Base-by-base conservation (phyloP, 1,140 invertebrate genomes). In the Panulirus ornatus region DNA sequence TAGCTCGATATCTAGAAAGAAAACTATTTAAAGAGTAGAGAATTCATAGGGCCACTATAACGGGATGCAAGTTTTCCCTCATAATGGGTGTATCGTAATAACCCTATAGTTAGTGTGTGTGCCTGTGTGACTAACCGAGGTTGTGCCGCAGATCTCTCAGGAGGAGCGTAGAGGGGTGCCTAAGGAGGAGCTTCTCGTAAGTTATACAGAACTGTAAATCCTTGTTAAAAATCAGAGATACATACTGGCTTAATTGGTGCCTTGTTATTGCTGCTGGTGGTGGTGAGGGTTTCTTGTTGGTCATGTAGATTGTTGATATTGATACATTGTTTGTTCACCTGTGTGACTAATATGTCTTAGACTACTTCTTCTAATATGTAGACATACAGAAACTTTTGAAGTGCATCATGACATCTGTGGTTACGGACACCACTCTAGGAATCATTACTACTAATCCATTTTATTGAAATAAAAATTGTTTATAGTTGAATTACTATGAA, bases 111-210 rank as follows among this genome's bases (percentile, higher is more conserved):
- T 63, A 83, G 87, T 83, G 79, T 42, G 85, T 76, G 88, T 58
- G 88, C 40, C 30, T 78, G 82, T 63, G 71, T 78, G 88, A 84
- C 88, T 90, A 84, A 90, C 88, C 88, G 42, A 36, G 83, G 82
- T 90, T 90, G 88, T 88, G 84, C 91, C 58, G 73, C 91, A 92
- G 91, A 92, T 92, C 51, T 92, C 91, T 76, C 91, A 92, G 70
- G 91, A 92, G 84, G 91, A 92, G 87, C 91, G 91, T 90, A 92
- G 88, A 92, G 91, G 91, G 34, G 88, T 92, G 71, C 91, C 91
- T 85, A 92, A 88, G 87, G 91, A 92, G 76, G 91, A 92, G 88
- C 84, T 92, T 86, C 78, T 90, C 79, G 91, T 92, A 92, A 92
- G 91, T 92, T 90, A 42, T 51, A 27, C 70, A 73, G 38, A 79